Evolutionary conservation across 1,140 invertebrate genomes (phyloP).

Genomic region (Nomia melanderi): DNA sequence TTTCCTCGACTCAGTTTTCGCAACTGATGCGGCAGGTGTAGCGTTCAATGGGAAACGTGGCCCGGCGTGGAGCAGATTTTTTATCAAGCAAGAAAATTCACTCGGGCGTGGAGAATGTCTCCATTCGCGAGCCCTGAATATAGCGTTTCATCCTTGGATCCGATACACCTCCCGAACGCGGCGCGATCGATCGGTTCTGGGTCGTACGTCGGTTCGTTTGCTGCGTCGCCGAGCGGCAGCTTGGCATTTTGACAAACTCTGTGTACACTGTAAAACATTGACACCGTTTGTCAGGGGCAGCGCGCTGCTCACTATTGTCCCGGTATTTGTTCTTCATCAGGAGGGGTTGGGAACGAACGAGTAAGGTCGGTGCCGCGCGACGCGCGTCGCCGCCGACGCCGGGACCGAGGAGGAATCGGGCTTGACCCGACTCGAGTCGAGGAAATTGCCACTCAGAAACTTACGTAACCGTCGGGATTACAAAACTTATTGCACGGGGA

Average conservation of each 20-base stretch:
- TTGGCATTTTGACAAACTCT: conserved; percentile 5
- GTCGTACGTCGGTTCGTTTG: background rate
- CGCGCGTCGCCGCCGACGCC: background rate
- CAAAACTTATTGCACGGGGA: conserved; percentile 53
- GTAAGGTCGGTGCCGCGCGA: background rate
- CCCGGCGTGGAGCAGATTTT: too few relatives aligned
- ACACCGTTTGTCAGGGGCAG: background rate
- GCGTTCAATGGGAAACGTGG: too few relatives aligned
- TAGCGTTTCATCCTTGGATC: background rate
- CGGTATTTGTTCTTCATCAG: conserved; percentile 11
- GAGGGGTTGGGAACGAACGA: too few relatives aligned
- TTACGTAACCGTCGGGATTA: conserved; percentile 60
- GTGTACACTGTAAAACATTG: background rate
- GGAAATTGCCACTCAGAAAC: conserved; percentile 58
- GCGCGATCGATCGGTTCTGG: background rate
- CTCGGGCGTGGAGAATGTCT: background rate
- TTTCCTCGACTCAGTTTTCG: too few relatives aligned
- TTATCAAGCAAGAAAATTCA: background rate
- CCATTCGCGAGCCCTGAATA: background rate
- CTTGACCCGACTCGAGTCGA: conserved; percentile 6
- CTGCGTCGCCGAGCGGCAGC: background rate
- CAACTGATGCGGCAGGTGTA: too few relatives aligned
- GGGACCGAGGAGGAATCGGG: conserved; percentile 33
- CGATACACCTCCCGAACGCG: background rate
- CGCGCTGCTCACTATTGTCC: background rate